Evolutionary conservation across 2,888 invertebrate species (phyloP).

Genomic region (Barypeithes pellucidus): DNA sequence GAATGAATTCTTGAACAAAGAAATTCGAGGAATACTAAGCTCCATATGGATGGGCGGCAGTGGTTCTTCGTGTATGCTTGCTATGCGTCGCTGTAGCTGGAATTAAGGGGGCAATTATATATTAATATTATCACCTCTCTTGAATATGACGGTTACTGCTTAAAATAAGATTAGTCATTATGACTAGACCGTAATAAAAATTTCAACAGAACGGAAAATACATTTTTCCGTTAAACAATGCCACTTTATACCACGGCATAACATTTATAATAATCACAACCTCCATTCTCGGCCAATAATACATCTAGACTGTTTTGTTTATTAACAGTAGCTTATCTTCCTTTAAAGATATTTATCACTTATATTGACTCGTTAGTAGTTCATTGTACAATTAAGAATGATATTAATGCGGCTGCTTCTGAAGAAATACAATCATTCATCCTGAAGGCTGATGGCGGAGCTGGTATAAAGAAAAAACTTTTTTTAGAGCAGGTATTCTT

Average conservation of each 20-base stretch:
- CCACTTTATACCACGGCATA: not conserved
- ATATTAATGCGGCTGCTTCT: conserved; percentile 48
- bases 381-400: conserved; percentile 51
- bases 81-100: no score
- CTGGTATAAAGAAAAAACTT: conserved; percentile 11
- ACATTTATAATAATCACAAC: conserved; percentile 53
- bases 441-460: conserved; percentile 25
- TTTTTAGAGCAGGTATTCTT: conserved; percentile 38
- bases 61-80: no score
- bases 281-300: conserved; percentile 51
- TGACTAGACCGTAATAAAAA: no score
- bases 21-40: no score
- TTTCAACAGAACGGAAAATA: no score
- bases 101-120: no score
- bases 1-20: no score
- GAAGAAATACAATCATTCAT: conserved; percentile 42
- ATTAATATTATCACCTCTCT: no score
- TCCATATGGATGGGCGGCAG: no score
- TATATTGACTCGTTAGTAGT: conserved; percentile 54
- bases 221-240: conserved; percentile 2
- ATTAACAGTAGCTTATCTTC: conserved; percentile 55
- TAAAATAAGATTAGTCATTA: no score
- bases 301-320: conserved; percentile 54
- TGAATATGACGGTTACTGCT: no score
- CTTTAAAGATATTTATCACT: conserved; percentile 54